Evolutionary conservation across 2,888 invertebrate genomes (phyloP), one percentile per base, ranked within the genome.

Genomic region (Melanargia galathea): DNA sequence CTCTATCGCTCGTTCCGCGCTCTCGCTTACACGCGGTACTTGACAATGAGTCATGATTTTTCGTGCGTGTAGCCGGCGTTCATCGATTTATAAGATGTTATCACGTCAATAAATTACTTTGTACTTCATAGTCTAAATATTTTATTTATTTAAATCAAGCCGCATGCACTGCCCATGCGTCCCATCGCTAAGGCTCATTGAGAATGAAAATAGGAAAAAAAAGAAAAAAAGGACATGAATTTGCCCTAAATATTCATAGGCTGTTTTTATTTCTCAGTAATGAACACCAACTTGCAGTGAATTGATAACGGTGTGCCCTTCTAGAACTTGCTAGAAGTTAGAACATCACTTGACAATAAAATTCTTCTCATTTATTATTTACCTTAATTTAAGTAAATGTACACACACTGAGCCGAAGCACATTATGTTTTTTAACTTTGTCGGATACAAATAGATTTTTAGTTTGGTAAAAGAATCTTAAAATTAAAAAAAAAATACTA

Each of bases 361-460:
- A 30, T 30, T 16, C 10, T 18, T 16, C 11, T 51, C 16, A 18
- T 16, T 16, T 51, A 30, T 49, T 16, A 30, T 30, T 33, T 16
- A 10, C 11, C 10, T 30, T 16, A 30, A n/a, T 1, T 30, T 13
- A 49, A 48, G 13, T 24, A 10, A 24, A 49, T 51, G 8, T 30
- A 51, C 51, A 51, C 16, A 26, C 51, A 51, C 16, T 51, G 30
- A 30, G 30, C 46, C 46, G 24, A n/a, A n/a, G 24, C 46, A 48
- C 13, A 13, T 7, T 24, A 48, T 22, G 4, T 24, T 24, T 5
- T 45, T 43, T 2, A 22, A 49, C n/a, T 8, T 49, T n/a, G n/a
- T 30, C 26, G 16, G 26, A 30, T 49, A 49, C 49, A 16, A 30
- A n/a, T 7, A n/a, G 6, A 6, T 16, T 51, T 30, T 30, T 46